phyloP scores from a whole-genome alignment of 2,113 vertebrate genomes.

The Tor tambroides region DNA sequence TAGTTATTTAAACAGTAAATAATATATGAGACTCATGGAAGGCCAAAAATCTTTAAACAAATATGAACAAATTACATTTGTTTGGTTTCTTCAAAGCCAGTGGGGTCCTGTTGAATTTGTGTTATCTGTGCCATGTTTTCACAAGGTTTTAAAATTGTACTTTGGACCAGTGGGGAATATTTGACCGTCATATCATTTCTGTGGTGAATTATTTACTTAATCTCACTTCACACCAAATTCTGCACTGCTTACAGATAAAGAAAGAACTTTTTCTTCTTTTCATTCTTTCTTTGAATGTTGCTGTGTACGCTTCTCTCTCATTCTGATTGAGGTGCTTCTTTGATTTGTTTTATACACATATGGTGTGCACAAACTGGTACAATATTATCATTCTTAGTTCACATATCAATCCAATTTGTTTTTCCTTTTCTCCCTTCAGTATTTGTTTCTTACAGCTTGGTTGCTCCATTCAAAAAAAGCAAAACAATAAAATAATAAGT shows the following conservation, averaged over 20 bases:
- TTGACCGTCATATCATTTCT: slow-evolving; percentile 48
- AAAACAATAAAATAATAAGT: too few relatives aligned
- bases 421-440: not conserved
- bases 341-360: not conserved
- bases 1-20: not conserved
- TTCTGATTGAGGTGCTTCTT: not conserved
- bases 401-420: too few relatives aligned
- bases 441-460: not conserved
- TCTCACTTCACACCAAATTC: slow-evolving; percentile 14
- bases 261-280: not conserved
- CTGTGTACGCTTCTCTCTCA: not conserved
- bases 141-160: slow-evolving; percentile 30
- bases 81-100: not conserved
- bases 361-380: not conserved
- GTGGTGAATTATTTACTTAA: slow-evolving; percentile 52
- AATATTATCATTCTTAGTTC: not conserved
- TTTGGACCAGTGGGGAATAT: slow-evolving; percentile 22
- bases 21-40: not conserved
- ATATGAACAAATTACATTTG: not conserved
- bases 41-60: not conserved
- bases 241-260: not conserved
- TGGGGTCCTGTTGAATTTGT: not conserved
- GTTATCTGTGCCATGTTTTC: slow-evolving; percentile 19
- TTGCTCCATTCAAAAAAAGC: not conserved
- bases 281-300: not conserved